phyloP scores from a whole-genome alignment of 2,888 invertebrate genomes.

The Oligia fasciuncula region DNA sequence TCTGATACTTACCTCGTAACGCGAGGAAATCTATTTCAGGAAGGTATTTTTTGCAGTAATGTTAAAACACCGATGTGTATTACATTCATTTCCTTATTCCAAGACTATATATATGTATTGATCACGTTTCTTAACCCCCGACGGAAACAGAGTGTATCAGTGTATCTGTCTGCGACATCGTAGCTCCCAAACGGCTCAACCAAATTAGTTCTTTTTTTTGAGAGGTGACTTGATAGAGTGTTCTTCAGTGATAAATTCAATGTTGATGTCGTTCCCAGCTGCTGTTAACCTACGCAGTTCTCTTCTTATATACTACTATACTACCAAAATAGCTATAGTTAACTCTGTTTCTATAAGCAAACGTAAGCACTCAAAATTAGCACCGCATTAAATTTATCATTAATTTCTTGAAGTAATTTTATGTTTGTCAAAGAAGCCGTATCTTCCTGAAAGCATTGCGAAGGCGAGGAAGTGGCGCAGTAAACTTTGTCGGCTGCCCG shows the following conservation, averaged over 20 bases:
- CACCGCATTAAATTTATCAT: conserved; percentile 30
- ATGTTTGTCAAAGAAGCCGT: conserved; percentile 40
- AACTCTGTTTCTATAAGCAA: background rate
- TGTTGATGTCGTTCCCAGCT: background rate
- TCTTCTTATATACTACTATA: background rate
- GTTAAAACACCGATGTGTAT: conserved; percentile 1
- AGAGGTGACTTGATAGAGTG: background rate
- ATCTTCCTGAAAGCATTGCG: conserved; percentile 27
- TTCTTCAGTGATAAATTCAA: background rate
- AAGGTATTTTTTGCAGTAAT: background rate
- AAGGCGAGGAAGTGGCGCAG: conserved; percentile 32
- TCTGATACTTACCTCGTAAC: background rate
- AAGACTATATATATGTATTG: background rate
- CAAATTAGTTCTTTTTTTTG: no score
- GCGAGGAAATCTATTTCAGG: background rate
- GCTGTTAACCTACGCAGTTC: background rate
- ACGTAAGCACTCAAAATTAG: conserved; percentile 1
- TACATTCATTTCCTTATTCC: conserved; percentile 1
- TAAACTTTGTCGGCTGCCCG: conserved; percentile 35
- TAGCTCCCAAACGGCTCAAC: background rate
- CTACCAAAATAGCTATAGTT: background rate
- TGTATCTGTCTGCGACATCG: no score
- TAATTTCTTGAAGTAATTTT: conserved; percentile 39
- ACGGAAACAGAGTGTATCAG: no score
- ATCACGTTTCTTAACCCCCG: background rate